Conservation (phyloP, 2,888 invertebrate species). For the Pachydiplax longipennis region DNA sequence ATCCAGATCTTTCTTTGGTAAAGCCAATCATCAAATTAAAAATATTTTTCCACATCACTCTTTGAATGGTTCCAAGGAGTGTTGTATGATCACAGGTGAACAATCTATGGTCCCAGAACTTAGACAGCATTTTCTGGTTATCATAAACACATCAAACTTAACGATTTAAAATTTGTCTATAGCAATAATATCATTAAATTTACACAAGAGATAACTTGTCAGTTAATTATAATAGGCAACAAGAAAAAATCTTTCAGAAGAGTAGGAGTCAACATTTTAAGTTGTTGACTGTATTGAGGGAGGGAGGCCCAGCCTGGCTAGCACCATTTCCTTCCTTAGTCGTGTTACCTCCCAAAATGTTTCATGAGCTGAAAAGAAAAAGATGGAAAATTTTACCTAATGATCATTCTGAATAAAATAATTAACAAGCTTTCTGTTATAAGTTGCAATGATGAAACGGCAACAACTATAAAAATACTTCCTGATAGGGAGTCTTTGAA, state of each 20-base stretch:
- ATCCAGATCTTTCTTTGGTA: constrained; percentile 31
- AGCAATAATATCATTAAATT: background rate
- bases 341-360: constrained; percentile 77
- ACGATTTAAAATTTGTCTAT: constrained; percentile 10
- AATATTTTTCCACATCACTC: background rate
- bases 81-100: constrained; percentile 21
- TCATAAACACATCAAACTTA: constrained; percentile 29
- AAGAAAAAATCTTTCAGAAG: background rate
- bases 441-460: too few species aligned
- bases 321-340: constrained; percentile 75
- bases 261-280: background rate
- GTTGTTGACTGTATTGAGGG: constrained; percentile 55
- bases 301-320: constrained; percentile 72
- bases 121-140: constrained; percentile 17
- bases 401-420: too few species aligned
- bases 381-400: constrained; percentile 34
- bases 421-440: too few species aligned
- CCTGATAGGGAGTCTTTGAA: too few species aligned
- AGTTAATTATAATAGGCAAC: constrained; percentile 23
- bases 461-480: too few species aligned
- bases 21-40: constrained; percentile 36
- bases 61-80: background rate
- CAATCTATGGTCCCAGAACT: constrained; percentile 29
- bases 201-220: constrained; percentile 35
- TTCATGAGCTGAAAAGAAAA: constrained; percentile 68